phyloP scores from a whole-genome alignment of 1,140 invertebrate species.

The Aphaenogaster ashmeadi region DNA sequence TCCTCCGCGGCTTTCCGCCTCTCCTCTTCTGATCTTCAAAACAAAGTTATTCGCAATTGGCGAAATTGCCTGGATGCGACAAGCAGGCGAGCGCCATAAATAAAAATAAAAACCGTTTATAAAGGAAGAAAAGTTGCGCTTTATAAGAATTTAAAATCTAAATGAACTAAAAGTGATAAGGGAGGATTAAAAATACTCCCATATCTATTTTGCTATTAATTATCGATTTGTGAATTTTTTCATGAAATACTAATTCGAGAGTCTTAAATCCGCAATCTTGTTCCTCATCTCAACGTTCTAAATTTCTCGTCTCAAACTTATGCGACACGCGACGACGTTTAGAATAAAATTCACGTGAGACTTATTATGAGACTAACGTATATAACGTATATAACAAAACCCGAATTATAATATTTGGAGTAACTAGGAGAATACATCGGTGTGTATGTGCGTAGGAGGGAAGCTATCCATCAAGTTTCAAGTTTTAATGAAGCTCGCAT shows the following conservation, averaged over 20 bases:
- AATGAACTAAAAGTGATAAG: background rate
- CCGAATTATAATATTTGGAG: background rate
- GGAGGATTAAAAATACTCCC: background rate
- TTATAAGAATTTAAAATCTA: background rate
- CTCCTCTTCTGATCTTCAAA: constrained; percentile 79
- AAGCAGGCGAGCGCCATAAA: background rate
- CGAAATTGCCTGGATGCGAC: background rate
- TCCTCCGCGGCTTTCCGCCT: constrained; percentile 79
- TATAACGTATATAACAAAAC: background rate
- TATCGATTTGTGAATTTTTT: background rate
- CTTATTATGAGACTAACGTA: background rate
- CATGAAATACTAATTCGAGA: background rate
- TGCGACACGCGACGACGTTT: background rate
- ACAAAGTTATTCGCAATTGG: background rate
- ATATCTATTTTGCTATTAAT: background rate
- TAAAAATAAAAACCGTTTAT: background rate
- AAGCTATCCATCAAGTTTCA: constrained; percentile 10
- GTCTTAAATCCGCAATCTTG: background rate
- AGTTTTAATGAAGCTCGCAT: constrained; percentile 36
- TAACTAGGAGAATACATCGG: background rate
- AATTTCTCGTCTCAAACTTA: background rate
- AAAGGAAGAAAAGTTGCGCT: background rate
- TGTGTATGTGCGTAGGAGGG: background rate
- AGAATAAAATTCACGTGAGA: background rate
- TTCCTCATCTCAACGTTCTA: background rate